Percentiles rank a stretch among this genome's conserved stretches.
These are phyloP conservation scores for Drosophila vallismaia DNA, from an alignment of 2,888 invertebrate genomes.

Conservation along the genomic window DNA sequence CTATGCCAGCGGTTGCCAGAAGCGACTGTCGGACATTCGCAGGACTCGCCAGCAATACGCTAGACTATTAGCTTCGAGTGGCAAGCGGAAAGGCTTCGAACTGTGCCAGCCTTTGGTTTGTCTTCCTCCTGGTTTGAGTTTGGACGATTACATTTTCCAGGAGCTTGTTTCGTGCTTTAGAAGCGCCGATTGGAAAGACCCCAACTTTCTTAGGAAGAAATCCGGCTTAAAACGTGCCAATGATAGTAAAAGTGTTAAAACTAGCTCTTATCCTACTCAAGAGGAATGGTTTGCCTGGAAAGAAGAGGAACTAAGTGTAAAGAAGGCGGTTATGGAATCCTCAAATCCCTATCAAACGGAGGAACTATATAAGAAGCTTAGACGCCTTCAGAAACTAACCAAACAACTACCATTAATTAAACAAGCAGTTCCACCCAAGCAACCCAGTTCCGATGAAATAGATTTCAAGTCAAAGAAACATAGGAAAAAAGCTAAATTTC, in stretches of 20 bases:
- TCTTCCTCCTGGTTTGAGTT: neutral
- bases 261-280: neutral
- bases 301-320: neutral
- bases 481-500: too few species aligned
- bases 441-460: too few species aligned
- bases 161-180: neutral
- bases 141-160: neutral
- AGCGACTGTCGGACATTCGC: neutral
- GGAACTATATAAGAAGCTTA: neutral
- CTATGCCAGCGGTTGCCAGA: constrained; percentile 1
- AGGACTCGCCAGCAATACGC: neutral
- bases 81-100: neutral
- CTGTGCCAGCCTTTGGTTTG: neutral
- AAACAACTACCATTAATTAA: neutral
- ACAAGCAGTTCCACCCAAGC: too few species aligned
- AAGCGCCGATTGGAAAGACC: neutral
- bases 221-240: neutral
- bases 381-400: neutral
- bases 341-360: neutral
- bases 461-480: too few species aligned
- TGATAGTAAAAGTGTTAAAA: neutral
- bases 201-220: neutral
- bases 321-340: neutral
- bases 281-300: neutral
- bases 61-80: neutral